Base-by-base conservation (phyloP, 2,113 vertebrate genomes). In the Dicaeum eximium region DNA sequence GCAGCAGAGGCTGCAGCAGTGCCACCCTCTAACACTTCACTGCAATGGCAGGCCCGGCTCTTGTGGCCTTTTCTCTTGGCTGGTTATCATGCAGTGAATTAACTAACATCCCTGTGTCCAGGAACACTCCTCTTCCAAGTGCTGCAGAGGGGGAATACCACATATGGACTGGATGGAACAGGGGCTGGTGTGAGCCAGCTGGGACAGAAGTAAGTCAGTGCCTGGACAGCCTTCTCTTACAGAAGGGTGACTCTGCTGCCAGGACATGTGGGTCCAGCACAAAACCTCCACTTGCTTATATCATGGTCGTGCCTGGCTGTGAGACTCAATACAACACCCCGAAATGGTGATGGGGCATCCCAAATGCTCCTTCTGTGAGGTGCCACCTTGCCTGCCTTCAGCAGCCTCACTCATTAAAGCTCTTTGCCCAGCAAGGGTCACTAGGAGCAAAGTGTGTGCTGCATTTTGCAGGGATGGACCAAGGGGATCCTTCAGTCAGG, bases 121-220 rank as follows among this genome's bases (percentile, higher is more conserved):
- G 84, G 57, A 92, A 74, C 31, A 42, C 77, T 89, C 57, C 45
- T 89, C 80, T 91, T 94, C 65, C 89, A 95, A 89, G 64, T 35
- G 42, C 37, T 71, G 66, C 77, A 75, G 40, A 74, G 25, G 31
- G 70, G 57, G 83, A 95, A 96, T 93, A 95, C 80, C 95, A 93
- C 91, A 93, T 74, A 90, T 75, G 89, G 90, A 42, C 73, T 84
- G 84, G 65, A 91, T 57, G 25, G 31, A 72, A 33, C 25, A 47
- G 62, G 69, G 82, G 33, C 28, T 48, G 22, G 18, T 8, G 9
- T 4, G n/a, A 97, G 93, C 91, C 94, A 95, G 6, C 65, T 93
- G 66, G 70, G 80, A 74, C 78, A 95, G 84, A 85, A 95, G 57
- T 48, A 74, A 87, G n/a, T 9, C 54, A 57, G 35, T 28, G 56